Evolutionary conservation across 1,140 invertebrate species (phyloP), one percentile per base, ranked within the genome.

Genomic region (Bursaphelenchus mucronatus): DNA sequence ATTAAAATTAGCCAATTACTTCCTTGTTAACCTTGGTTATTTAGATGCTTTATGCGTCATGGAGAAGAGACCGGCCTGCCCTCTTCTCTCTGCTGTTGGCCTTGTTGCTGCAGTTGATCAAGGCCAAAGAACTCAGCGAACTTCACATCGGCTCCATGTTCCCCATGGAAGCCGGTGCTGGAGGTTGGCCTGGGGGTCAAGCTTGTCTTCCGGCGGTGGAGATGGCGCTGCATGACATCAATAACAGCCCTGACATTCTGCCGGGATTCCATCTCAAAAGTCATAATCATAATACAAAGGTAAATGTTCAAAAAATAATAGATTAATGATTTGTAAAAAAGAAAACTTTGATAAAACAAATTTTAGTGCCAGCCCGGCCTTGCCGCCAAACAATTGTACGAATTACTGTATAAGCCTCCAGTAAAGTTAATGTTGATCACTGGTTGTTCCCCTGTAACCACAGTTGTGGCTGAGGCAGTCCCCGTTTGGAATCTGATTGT

Each of bases 401-500:
- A 98, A 84, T 86, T 98, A 53, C 86, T 99, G 50, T 99, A 98
- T 85, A 93, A 93, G 81, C 87, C 88, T 59, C 94, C 94, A 19
- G 89, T 91, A 74, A 98, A 98, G 84, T 84, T 98, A 68, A 91
- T 98, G 86, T 83, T 98, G 55, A 84, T 99, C 39, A 79, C 84
- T 1, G 96, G 95, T 54, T 98, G 95, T 82, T 95, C 92, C 70
- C 96, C 94, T 3, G 95, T 98, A n/a, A 97, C 94, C 76, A 98
- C 95, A 8, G 96, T 94, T 50, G 92, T 99, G 0, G 94, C 94
- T 0, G 94, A 98, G 84, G 92, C 94, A 41, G 94, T 95, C 39
- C 96, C 95, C 84, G 97, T 97, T 90, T 99, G 95, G 94, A 98
- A 99, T 84, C 86, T 99, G 47, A 90, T 98, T 78, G 95, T 98